Evolutionary conservation across 2,797 vertebrate species (phyloP), one percentile per base, ranked within the genome.

Genomic region (Crenichthys baileyi): DNA sequence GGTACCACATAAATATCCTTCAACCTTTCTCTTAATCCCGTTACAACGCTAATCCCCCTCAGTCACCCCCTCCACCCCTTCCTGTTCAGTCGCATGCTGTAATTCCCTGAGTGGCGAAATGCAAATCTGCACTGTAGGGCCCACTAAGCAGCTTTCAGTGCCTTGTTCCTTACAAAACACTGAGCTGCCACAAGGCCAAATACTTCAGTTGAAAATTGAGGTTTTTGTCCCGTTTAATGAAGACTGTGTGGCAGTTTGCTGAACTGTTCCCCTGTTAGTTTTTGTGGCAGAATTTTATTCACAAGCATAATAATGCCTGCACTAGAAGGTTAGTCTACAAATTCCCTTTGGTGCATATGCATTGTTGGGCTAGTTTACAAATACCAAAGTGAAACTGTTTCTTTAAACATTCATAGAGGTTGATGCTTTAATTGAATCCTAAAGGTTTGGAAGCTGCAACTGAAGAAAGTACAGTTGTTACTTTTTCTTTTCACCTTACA

Each of bases 21-120:
- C 90, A 93, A 92, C 93, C 92, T 93, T 93, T 91, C 89, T 88
- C 87, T 91, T 95, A 95, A 96, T 95, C 95, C 89, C 92, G 94
- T 95, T 94, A 95, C 92, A 92, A 89, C 83, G 83, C 88, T 95
- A 95, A 96, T 95, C 94, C 91, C 81, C 85, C 79, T 79, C 90
- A 92, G 89, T 91, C 90, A 86, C 88, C 90, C 36, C 91, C 85
- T 88, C 90, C 92, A 89, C 88, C 90, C 44, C 93, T 87, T 85
- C 86, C 88, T 91, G 88, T 83, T 93, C 88, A 88, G 90, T 92
- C 72, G 79, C 90, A 85, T 84, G 84, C 92, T 89, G 89, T 94
- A 95, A 94, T 92, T 94, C 94, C 91, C 89, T 94, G 84, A 83
- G 85, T 93, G 92, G 92, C 91, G 90, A 92, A 95, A 94, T 93